Evolutionary conservation across 1,140 invertebrate genomes (phyloP), one percentile per base, ranked within the genome.

Genomic region (Eumeta japonica): DNA sequence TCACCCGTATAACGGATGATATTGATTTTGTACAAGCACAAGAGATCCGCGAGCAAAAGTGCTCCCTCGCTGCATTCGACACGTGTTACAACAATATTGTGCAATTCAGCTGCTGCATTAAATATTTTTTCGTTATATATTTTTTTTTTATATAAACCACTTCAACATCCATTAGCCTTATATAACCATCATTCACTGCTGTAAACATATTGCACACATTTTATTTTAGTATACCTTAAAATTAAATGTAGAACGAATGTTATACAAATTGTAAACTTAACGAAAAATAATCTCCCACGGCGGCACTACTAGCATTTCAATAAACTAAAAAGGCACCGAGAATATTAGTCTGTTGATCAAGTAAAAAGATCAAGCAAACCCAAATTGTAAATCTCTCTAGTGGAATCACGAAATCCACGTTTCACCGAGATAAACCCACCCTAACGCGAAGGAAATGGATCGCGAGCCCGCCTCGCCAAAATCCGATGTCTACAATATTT

Each of bases 11-110:
- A 55, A 28, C 20, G 17, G 51, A 42, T 48, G 48, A 50, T 62
- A 62, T 62, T 52, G 57, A 58, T 60, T 58, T 56, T 53, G 41
- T 50, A 49, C 45, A 47, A 52, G 48, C 50, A 58, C 44, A 36
- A 12, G 34, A 10, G 17, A 17, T 14, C 24, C 5, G 30, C 17
- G 36, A n/a, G n/a, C n/a, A n/a, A n/a, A n/a, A n/a, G n/a, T n/a
- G n/a, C n/a, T n/a, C n/a, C n/a, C n/a, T n/a, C n/a, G n/a, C n/a
- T 37, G 35, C 35, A 37, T 17, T 15, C 19, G 19, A 37, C 35
- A 37, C 35, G 35, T 28, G 35, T 16, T 28, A 20, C 3, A 13
- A 10, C 27, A n/a, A n/a, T n/a, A n/a, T n/a, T n/a, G n/a, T n/a
- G n/a, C n/a, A n/a, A n/a, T n/a, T n/a, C n/a, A n/a, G n/a, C n/a